Evolutionary conservation across 1,140 invertebrate species (phyloP).

Genomic region (Prorops nasuta): DNA sequence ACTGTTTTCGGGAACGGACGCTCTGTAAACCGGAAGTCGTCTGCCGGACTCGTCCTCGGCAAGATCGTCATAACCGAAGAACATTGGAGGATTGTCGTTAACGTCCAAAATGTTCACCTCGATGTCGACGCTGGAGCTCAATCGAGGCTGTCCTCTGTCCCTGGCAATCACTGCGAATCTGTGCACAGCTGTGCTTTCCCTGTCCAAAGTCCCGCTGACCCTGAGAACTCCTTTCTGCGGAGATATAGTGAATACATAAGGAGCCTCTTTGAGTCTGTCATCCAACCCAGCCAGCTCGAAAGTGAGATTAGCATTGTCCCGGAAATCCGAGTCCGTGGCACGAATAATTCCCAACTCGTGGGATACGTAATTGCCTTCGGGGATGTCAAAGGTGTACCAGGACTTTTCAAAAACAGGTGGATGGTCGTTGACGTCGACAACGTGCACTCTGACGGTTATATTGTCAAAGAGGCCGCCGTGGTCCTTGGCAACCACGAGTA

Average conservation of each 20-base stretch:
- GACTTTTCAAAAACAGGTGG: constrained; percentile 77
- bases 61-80: constrained; percentile 69
- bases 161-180: constrained; percentile 72
- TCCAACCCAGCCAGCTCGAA: constrained; percentile 65
- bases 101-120: constrained; percentile 78
- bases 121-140: constrained; percentile 72
- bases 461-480: constrained; percentile 69
- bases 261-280: no score
- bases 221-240: constrained; percentile 65
- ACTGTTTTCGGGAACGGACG: constrained; percentile 67
- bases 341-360: constrained; percentile 72
- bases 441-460: constrained; percentile 66
- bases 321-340: constrained; percentile 74
- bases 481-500: constrained; percentile 78
- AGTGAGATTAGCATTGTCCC: constrained; percentile 72
- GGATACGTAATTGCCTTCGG: constrained; percentile 73
- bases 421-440: constrained; percentile 85
- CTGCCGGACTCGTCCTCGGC: constrained; percentile 19
- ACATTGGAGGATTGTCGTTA: constrained; percentile 75
- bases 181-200: constrained; percentile 72
- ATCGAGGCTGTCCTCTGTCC: constrained; percentile 66
- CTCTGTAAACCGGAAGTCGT: constrained; percentile 67
- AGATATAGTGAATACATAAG: constrained; percentile 17
- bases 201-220: constrained; percentile 74
- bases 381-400: constrained; percentile 79